Evolutionary conservation across 2,888 invertebrate genomes (phyloP).

Genomic region (Hypsopygia costalis): DNA sequence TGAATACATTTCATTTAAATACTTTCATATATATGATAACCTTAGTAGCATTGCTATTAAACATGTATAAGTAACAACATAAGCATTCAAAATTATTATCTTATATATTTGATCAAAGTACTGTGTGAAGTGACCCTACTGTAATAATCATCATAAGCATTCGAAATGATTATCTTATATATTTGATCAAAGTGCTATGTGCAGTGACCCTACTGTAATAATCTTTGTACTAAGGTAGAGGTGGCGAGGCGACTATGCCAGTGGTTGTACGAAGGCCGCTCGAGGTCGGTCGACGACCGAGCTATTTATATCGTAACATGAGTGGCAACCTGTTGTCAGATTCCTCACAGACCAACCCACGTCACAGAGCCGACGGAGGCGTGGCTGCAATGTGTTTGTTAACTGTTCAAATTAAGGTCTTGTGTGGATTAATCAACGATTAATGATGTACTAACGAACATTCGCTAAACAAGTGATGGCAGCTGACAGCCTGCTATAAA

Average conservation of each 20-base stretch:
- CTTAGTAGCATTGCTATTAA: too few relatives aligned
- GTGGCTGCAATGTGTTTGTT: slow-evolving; percentile 22
- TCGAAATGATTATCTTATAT: too few relatives aligned
- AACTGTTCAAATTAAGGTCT: background rate
- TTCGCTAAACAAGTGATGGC: too few relatives aligned
- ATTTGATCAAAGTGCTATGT: too few relatives aligned
- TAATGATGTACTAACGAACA: background rate
- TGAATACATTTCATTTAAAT: too few relatives aligned
- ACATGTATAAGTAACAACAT: too few relatives aligned
- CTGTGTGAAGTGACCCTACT: background rate
- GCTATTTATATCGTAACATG: slow-evolving; percentile 63
- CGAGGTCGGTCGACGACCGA: slow-evolving; percentile 74
- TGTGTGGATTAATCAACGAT: background rate
- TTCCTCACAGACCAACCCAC: slow-evolving; percentile 21
- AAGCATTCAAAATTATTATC: too few relatives aligned
- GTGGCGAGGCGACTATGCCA: slow-evolving; percentile 29
- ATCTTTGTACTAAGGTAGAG: background rate
- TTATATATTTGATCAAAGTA: too few relatives aligned
- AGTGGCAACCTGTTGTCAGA: slow-evolving; percentile 36
- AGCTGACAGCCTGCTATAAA: too few relatives aligned
- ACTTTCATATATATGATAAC: too few relatives aligned
- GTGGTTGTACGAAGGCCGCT: slow-evolving; percentile 59
- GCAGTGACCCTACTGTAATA: background rate
- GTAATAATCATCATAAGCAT: too few relatives aligned
- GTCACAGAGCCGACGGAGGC: slow-evolving; percentile 37